Base-by-base conservation (phyloP, 2,888 invertebrate genomes). In the Pocota personata region DNA sequence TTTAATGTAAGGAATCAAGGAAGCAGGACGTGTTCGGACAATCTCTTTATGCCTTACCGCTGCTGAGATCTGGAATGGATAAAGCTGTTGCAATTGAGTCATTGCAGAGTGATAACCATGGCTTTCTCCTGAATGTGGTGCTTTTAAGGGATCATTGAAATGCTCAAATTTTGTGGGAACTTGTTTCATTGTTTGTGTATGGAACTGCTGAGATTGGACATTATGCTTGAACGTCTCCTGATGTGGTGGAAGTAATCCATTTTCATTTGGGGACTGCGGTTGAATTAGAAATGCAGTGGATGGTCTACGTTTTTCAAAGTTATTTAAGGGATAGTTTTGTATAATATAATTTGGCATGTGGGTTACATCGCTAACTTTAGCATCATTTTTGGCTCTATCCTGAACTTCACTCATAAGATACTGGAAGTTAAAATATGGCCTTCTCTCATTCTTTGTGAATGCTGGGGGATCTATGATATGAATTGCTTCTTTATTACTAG, bases 401-500 rank as follows among this genome's bases (percentile, higher is more conserved):
- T 52, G 62, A 12, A 6, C 14, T 30, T 8, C 4, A 8, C 1
- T 43, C 0, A 2, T 1, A 21, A 37, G 4, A 5, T 60, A 10
- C 6, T n/a, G 27, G 2, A 12, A 8, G 5, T 2, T 30, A 14
- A 14, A 71, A 32, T 52, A 50, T 19, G 12, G 55, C 0, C 86
- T 84, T 62, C 91, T 90, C 2, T 91, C 80, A 46, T 90, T 88
- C 69, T 90, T 89, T 46, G 91, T 90, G 60, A 91, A 90, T 64
- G 83, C 88, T 0, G 92, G 91, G 0, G 91, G 91, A 50, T 91
- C 91, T 14, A 92, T 90, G 35, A 92, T 91, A 67, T 90, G 89
- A 57, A 92, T 92, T 0, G 91, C 91, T 80, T 92, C 91, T 1
- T 88, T 89, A 87, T 90, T 89, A 7, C 90, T 89, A 21, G 90